Evolutionary conservation across 2,113 vertebrate genomes (phyloP), one percentile per base, ranked within the genome.

Genomic region (Actenoides hombroni): DNA sequence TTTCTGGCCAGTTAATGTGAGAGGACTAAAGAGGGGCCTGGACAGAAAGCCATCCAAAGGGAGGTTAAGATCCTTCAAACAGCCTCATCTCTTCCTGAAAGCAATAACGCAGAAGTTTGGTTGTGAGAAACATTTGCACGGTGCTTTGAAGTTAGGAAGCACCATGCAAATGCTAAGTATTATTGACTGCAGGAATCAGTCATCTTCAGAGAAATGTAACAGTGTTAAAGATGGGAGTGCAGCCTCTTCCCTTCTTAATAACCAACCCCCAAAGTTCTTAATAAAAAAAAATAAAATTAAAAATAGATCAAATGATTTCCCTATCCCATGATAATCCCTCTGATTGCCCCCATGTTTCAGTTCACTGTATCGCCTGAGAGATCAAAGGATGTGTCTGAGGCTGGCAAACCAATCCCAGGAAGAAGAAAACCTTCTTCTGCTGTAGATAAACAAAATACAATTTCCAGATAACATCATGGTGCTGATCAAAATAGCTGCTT

Each of bases 381-480:
- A 97, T 96, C 94, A 97, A 97, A 97, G 97, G 39, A 85, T 92
- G 37, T 33, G 59, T 96, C 94, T 97, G 92, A 96, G 89, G 83
- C 75, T 91, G 77, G 91, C 81, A 88, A 95, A 85, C 88, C 94
- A 95, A 49, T 83, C 86, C 83, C 42, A 73, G 29, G 69, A 84
- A 92, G 81, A 90, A 91, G 64, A 95, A 94, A 94, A 94, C 92
- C 92, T 75, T 71, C 88, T 91, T 86, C 82, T 86, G 44, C 84
- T 86, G 69, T 63, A 86, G 93, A 97, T 95, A 97, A 97, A 97
- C 97, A 97, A 95, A 97, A 97, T 71, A 96, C 95, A 94, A 94
- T 97, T 97, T 97, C 91, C 88, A 94, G 97, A 97, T 97, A 97
- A 86, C 95, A 97, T 96, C 96, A n/a, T 13, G 18, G 53, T 85